Evolutionary conservation across 2,888 invertebrate species (phyloP).

Genomic region (Cataglyphis albicans): DNA sequence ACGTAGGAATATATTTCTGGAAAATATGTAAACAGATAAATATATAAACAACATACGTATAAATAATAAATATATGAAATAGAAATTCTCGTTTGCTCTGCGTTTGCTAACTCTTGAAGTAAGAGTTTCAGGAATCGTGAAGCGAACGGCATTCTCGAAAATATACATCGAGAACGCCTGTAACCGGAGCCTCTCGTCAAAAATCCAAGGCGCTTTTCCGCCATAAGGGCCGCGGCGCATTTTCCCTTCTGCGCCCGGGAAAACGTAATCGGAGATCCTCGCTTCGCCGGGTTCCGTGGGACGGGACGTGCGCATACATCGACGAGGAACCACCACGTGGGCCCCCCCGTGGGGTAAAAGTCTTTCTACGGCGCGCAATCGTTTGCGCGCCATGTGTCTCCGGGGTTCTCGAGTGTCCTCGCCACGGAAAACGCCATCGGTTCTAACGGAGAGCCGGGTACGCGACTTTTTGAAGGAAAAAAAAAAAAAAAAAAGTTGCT

Average conservation of each 20-base stretch:
- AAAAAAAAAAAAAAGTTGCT: conserved; percentile 65
- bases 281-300: conserved; percentile 50
- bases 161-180: conserved; percentile 20
- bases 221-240: conserved; percentile 54
- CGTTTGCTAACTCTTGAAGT: not conserved
- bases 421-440: conserved; percentile 26
- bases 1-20: not conserved
- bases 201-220: conserved; percentile 44
- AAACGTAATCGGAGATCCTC: conserved; percentile 77
- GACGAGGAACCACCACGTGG: conserved; percentile 80
- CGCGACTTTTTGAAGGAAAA: conserved; percentile 63
- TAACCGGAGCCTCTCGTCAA: conserved; percentile 46
- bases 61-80: conserved; percentile 5
- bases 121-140: not conserved
- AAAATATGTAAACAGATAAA: not conserved
- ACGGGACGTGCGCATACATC: conserved; percentile 62
- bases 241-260: conserved; percentile 60
- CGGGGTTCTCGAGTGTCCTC: conserved; percentile 62
- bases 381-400: conserved; percentile 84
- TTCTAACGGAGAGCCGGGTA: conserved; percentile 41
- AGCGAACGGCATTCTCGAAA: conserved; percentile 15
- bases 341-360: conserved; percentile 83
- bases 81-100: not conserved
- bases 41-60: not conserved
- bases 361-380: conserved; percentile 79